phyloP scores from a whole-genome alignment of 2,797 vertebrate genomes.

The Pantherophis vulpinus region DNA sequence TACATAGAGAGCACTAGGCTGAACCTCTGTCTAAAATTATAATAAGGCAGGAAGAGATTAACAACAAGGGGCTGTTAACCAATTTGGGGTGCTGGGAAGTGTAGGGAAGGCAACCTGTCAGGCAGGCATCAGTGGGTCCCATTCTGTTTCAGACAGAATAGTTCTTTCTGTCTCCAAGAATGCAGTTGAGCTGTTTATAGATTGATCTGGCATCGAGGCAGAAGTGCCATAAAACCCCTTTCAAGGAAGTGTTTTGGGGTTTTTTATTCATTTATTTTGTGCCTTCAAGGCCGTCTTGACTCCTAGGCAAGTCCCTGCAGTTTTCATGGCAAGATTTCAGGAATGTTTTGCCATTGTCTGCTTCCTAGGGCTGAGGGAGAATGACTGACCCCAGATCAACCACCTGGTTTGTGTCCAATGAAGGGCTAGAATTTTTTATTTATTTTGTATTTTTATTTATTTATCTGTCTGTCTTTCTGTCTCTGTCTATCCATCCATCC shows the following conservation, averaged over 20 bases:
- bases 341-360: not conserved
- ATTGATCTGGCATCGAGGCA: not conserved
- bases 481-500: no score
- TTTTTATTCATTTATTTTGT: not conserved
- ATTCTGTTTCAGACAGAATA: not conserved
- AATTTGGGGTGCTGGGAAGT: not conserved
- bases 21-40: not conserved
- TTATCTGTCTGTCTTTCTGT: no score
- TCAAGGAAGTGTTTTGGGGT: not conserved
- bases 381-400: not conserved
- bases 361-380: not conserved
- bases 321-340: not conserved
- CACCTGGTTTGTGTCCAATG: not conserved
- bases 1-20: not conserved
- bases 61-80: not conserved
- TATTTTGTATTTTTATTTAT: no score
- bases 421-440: not conserved
- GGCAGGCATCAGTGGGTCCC: not conserved
- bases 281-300: not conserved
- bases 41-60: not conserved
- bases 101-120: fast-evolving
- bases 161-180: not conserved
- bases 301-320: not conserved
- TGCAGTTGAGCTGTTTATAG: not conserved
- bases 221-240: not conserved